Conservation (phyloP, 2,113 vertebrate species). For the Alethe diademata region DNA sequence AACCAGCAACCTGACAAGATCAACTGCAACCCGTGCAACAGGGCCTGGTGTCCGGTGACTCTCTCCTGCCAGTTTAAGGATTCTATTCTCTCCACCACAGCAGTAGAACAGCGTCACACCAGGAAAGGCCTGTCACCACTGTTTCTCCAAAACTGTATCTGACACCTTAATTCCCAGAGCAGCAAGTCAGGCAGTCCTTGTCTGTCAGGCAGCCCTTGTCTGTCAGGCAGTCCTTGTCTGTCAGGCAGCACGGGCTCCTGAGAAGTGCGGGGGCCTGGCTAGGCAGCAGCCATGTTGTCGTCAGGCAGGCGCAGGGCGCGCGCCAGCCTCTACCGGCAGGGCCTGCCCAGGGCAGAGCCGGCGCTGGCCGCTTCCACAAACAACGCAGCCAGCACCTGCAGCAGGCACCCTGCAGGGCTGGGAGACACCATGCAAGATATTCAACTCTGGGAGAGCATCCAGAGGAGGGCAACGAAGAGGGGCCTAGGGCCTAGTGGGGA, state of each 20-base stretch:
- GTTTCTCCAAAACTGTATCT: rapidly evolving
- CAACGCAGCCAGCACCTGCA: neutral
- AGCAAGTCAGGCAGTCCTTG: rapidly evolving
- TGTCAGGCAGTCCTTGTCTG: rapidly evolving
- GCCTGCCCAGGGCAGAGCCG: rapidly evolving
- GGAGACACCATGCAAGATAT: rapidly evolving
- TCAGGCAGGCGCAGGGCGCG: rapidly evolving
- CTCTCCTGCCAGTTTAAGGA: neutral
- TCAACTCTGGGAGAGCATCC: neutral
- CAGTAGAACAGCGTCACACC: neutral
- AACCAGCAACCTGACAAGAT: neutral
- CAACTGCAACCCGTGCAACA: neutral
- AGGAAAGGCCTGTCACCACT: neutral
- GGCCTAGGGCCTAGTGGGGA: neutral
- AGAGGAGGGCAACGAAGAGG: too few species aligned
- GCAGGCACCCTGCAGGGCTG: too few species aligned
- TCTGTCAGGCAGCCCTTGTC: neutral
- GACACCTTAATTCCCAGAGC: neutral
- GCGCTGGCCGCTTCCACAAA: neutral
- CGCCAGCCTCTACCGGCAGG: rapidly evolving
- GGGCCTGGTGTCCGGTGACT: neutral
- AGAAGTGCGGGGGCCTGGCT: rapidly evolving
- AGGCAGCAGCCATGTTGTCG: neutral
- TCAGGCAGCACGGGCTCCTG: neutral
- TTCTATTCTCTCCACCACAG: neutral